Percentiles rank a stretch among this genome's conserved stretches.
phyloP scores from a whole-genome alignment of 1,140 invertebrate genomes.

The Gryllus bimaculatus region DNA sequence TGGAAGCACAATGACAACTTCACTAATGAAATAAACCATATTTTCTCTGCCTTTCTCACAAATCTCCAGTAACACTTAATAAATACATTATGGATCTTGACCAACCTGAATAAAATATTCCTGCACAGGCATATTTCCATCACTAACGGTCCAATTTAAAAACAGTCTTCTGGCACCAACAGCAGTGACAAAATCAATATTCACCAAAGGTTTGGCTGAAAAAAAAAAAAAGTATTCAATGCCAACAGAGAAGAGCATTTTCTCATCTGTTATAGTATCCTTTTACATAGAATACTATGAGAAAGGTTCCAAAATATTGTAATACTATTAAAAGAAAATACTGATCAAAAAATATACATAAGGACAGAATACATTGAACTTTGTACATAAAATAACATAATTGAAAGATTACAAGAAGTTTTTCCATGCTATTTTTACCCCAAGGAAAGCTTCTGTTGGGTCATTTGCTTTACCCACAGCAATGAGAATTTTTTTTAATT shows the following conservation, averaged over 20 bases:
- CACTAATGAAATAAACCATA: not conserved
- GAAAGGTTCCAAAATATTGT: no score
- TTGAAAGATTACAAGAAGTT: no score
- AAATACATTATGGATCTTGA: not conserved
- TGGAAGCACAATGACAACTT: not conserved
- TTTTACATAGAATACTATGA: not conserved
- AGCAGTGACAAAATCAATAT: constrained; percentile 61
- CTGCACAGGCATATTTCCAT: constrained; percentile 60
- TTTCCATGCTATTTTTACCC: no score
- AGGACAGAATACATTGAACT: no score
- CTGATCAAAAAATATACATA: no score
- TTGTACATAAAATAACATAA: no score
- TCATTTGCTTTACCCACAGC: no score
- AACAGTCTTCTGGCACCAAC: constrained; percentile 64
- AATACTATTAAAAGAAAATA: no score
- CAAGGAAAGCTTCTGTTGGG: no score
- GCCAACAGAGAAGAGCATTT: not conserved
- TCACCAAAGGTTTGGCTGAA: constrained; percentile 57
- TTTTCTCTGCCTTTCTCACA: not conserved
- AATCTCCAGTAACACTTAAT: not conserved
- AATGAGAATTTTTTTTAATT: no score
- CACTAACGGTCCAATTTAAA: constrained; percentile 70
- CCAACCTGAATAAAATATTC: constrained; percentile 49
- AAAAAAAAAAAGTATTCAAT: constrained; percentile 41
- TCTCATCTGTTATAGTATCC: not conserved